Conservation (phyloP, 2,797 vertebrate genomes). For the Lateolabrax maculatus region DNA sequence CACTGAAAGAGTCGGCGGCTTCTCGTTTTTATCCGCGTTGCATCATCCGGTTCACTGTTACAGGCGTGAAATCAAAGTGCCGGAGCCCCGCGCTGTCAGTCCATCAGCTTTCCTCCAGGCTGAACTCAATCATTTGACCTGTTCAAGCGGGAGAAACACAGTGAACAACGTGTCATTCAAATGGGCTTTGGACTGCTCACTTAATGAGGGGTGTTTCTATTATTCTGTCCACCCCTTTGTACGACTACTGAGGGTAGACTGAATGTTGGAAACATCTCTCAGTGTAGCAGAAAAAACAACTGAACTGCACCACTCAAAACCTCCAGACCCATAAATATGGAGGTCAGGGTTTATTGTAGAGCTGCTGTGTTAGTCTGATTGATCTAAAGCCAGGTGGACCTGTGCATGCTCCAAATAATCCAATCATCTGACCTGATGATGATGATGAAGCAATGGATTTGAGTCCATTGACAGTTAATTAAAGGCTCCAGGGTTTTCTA, state of each 20-base stretch:
- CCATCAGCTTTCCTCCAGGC: too few relatives aligned
- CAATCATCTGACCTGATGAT: too few relatives aligned
- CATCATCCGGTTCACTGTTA: constrained; percentile 61
- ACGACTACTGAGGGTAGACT: neutral
- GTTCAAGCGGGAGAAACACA: neutral
- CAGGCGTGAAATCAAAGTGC: neutral
- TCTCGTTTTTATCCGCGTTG: constrained; percentile 45
- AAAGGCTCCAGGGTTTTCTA: rapidly evolving
- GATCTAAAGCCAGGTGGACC: neutral
- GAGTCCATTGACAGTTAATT: neutral
- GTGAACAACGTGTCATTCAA: neutral
- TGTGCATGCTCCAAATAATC: neutral
- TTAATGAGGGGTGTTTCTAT: neutral
- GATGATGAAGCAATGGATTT: neutral
- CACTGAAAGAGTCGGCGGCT: neutral
- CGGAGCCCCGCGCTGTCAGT: neutral
- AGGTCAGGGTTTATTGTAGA: neutral
- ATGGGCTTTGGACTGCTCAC: neutral
- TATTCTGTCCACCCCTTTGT: neutral
- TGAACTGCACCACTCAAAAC: neutral
- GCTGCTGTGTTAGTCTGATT: neutral
- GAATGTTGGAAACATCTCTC: neutral
- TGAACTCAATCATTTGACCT: neutral
- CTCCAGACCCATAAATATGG: neutral
- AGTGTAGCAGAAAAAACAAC: too few relatives aligned